phyloP scores from a whole-genome alignment of 2,797 vertebrate genomes.

The Falco columbarius region DNA sequence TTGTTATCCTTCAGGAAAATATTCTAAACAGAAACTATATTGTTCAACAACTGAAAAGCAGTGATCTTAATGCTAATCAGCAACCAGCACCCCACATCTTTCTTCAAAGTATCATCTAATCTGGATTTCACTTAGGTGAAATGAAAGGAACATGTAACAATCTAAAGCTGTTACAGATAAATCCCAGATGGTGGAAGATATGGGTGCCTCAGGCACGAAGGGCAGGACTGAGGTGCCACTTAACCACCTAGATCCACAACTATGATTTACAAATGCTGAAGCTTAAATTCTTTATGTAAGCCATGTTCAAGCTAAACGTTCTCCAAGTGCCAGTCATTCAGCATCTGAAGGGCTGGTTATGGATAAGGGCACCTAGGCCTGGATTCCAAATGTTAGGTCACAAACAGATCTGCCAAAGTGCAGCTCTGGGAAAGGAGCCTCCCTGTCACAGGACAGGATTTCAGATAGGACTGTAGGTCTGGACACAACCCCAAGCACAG shows the following conservation, averaged over 20 bases:
- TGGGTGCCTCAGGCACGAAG: neutral
- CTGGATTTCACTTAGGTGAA: neutral
- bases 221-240: neutral
- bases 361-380: neutral
- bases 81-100: neutral
- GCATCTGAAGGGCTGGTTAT: neutral
- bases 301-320: neutral
- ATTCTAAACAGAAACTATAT: neutral
- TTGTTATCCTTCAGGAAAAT: neutral
- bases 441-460: neutral
- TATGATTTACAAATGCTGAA: neutral
- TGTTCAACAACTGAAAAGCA: neutral
- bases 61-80: neutral
- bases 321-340: neutral
- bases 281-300: neutral
- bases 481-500: neutral
- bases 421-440: neutral
- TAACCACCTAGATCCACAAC: neutral
- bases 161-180: neutral
- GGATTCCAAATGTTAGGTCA: neutral
- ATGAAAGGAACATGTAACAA: neutral
- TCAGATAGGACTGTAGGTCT: neutral
- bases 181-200: neutral
- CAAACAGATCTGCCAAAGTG: neutral
- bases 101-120: neutral